Evolutionary conservation across 2,113 vertebrate species (phyloP).

Genomic region (Thamnophis sirtalis): DNA sequence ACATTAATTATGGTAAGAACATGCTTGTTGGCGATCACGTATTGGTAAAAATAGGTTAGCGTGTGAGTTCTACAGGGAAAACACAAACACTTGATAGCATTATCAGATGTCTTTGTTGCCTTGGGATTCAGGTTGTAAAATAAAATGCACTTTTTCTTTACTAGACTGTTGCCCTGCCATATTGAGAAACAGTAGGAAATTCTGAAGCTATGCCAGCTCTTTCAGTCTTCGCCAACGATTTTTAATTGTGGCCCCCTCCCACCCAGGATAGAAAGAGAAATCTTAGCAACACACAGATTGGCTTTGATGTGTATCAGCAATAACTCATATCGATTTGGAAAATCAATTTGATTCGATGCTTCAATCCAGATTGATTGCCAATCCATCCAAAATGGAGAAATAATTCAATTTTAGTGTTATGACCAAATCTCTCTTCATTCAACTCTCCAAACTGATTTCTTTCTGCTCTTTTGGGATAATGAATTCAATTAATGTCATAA

Average conservation of each 20-base stretch:
- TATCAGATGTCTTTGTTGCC: background rate
- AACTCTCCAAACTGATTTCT: background rate
- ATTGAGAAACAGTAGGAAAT: background rate
- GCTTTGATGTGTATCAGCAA: background rate
- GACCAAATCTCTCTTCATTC: background rate
- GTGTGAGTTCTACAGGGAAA: background rate
- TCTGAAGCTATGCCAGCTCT: background rate
- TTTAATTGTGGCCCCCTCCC: background rate
- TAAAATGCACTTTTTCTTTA: background rate
- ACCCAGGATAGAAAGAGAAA: background rate
- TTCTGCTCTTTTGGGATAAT: background rate
- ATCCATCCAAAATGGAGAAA: background rate
- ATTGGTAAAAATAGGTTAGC: background rate
- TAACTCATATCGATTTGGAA: background rate
- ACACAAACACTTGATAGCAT: background rate
- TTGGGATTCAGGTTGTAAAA: background rate
- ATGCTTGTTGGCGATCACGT: background rate
- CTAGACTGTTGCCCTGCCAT: background rate
- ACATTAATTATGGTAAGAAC: constrained; percentile 25
- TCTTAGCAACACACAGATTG: background rate
- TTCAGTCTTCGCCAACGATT: background rate
- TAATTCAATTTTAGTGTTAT: background rate
- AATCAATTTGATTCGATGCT: background rate
- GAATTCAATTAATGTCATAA: background rate
- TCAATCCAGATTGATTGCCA: background rate